Conservation (phyloP, 2,113 vertebrate genomes). For the Sinocyclocheilus rhinocerous region DNA sequence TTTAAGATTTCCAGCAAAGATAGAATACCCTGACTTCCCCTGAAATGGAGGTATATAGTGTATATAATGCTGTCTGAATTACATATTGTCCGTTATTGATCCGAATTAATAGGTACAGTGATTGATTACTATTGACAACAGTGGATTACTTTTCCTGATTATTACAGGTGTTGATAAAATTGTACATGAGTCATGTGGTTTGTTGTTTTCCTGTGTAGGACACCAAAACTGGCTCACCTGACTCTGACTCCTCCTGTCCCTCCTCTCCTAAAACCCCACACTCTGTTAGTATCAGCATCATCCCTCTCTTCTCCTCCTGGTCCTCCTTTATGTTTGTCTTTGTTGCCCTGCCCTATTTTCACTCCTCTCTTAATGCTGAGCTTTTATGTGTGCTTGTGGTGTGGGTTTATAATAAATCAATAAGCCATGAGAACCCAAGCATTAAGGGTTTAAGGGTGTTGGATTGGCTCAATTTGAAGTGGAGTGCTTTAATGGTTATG, state of each 20-base stretch:
- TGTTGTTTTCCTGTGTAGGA: constrained; percentile 75
- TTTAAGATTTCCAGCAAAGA: neutral
- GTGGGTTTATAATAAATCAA: neutral
- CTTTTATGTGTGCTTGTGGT: neutral
- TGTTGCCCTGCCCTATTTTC: neutral
- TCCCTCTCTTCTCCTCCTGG: neutral
- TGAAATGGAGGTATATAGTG: neutral
- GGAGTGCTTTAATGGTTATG: neutral
- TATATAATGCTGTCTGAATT: neutral
- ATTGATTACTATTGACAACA: neutral
- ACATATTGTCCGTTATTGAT: neutral
- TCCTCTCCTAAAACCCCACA: constrained; percentile 88
- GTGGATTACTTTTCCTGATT: neutral
- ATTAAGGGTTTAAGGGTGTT: neutral
- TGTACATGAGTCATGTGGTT: constrained; percentile 43
- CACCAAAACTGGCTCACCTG: constrained; percentile 79
- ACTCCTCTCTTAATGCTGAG: neutral
- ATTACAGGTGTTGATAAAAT: neutral
- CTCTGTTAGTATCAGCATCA: constrained; percentile 84
- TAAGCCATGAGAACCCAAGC: neutral
- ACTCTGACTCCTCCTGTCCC: constrained; percentile 84
- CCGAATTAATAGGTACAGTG: neutral
- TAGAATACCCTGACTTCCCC: neutral
- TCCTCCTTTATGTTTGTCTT: neutral
- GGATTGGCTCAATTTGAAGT: neutral